phyloP scores from a whole-genome alignment of 1,140 invertebrate genomes.

The Drosophila ogumai region DNA sequence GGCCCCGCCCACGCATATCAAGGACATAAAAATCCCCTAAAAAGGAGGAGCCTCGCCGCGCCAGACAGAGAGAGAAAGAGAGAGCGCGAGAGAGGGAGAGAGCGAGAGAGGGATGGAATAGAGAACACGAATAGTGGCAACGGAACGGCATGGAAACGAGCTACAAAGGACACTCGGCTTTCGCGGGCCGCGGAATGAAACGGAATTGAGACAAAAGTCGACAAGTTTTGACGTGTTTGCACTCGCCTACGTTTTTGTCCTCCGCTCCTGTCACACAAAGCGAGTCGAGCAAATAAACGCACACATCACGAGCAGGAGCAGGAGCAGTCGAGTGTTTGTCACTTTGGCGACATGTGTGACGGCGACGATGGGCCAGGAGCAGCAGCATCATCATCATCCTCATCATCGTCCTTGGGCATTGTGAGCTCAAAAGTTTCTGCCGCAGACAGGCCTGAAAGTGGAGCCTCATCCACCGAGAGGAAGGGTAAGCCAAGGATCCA shows the following conservation, averaged over 20 bases:
- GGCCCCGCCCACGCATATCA: conserved; percentile 59
- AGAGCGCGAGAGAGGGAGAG: background rate
- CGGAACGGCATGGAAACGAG: conserved; percentile 5
- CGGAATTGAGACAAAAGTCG: conserved; percentile 47
- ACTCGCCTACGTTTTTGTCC: conserved; percentile 13
- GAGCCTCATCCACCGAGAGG: background rate
- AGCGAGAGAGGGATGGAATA: conserved; percentile 21
- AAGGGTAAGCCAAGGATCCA: background rate
- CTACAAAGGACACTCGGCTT: conserved; percentile 1
- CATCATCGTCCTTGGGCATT: conserved; percentile 21
- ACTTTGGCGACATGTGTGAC: conserved; percentile 72
- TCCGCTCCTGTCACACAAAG: conserved; percentile 32
- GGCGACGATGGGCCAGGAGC: conserved; percentile 28
- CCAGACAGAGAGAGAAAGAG: conserved; percentile 6
- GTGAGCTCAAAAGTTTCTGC: conserved; percentile 23
- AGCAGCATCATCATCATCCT: background rate
- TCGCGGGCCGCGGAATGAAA: background rate
- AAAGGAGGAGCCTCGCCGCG: conserved; percentile 59
- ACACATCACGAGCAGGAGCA: conserved; percentile 18
- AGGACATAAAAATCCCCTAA: conserved; percentile 74
- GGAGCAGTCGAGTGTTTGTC: conserved; percentile 47
- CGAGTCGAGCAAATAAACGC: conserved; percentile 82
- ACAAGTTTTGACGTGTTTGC: conserved; percentile 40
- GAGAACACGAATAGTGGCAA: conserved; percentile 14
- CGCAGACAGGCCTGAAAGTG: conserved; percentile 39